These are phyloP conservation scores for Pterocles orientalis DNA, from an alignment of 2,113 vertebrate genomes.

Conservation along the genomic window DNA sequence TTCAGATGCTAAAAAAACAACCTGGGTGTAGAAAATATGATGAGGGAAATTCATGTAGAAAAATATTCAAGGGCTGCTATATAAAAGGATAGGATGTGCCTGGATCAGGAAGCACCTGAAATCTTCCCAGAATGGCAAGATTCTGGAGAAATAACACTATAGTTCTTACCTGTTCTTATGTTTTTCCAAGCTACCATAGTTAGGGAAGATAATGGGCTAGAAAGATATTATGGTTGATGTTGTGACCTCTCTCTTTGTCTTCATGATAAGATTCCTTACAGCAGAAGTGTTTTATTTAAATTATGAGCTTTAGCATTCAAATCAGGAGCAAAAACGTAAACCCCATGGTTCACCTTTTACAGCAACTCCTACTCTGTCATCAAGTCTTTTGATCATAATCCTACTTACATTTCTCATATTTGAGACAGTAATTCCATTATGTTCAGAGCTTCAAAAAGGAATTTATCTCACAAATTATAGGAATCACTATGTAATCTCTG, in stretches of 20 bases:
- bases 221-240: neutral
- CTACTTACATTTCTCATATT: neutral
- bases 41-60: neutral
- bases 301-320: neutral
- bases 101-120: neutral
- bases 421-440: neutral
- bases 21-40: neutral
- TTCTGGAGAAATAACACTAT: neutral
- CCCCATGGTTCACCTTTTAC: neutral
- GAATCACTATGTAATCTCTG: neutral
- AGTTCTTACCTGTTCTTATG: rapidly evolving
- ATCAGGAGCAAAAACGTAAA: neutral
- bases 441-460: neutral
- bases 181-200: neutral
- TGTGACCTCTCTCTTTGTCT: neutral
- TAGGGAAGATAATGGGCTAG: neutral
- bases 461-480: neutral
- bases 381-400: neutral
- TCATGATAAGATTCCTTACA: neutral
- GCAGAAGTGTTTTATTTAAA: neutral
- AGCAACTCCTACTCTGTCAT: neutral
- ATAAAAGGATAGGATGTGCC: neutral
- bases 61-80: neutral
- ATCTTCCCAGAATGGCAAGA: neutral
- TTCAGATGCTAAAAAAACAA: neutral